A percentile compares a stretch with the other conserved stretches of the same genome.
Conservation (phyloP, 2,797 vertebrate genomes). For the Halcyon badia region DNA sequence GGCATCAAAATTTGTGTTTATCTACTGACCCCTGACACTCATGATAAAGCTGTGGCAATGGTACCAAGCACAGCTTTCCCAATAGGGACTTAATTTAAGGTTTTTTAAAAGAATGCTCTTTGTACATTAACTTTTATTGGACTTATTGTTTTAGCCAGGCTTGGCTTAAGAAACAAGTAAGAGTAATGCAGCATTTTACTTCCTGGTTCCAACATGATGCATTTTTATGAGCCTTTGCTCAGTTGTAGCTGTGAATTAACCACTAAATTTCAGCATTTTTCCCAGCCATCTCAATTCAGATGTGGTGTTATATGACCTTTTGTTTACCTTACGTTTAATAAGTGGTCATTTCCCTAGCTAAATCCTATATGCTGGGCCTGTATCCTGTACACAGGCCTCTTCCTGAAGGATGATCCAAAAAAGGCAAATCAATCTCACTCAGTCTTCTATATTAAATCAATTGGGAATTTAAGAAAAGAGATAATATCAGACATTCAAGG, state of each 20-base stretch:
- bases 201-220: neutral
- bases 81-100: neutral
- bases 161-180: neutral
- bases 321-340: neutral
- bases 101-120: neutral
- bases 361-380: neutral
- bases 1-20: neutral
- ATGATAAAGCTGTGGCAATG: neutral
- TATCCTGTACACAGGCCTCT: neutral
- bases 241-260: neutral
- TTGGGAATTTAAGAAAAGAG: neutral
- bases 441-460: neutral
- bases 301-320: neutral
- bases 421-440: accelerated
- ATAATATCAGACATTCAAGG: neutral
- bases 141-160: neutral
- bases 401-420: neutral
- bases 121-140: neutral
- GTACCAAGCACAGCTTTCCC: neutral
- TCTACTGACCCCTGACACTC: neutral
- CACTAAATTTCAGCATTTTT: neutral
- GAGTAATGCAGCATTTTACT: neutral
- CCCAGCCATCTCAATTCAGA: neutral
- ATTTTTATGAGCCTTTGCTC: neutral
- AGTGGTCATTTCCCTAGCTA: neutral